A percentile compares a stretch with the other conserved stretches of the same genome.
phyloP scores from a whole-genome alignment of 2,888 invertebrate species.

The Sycophila texana region DNA sequence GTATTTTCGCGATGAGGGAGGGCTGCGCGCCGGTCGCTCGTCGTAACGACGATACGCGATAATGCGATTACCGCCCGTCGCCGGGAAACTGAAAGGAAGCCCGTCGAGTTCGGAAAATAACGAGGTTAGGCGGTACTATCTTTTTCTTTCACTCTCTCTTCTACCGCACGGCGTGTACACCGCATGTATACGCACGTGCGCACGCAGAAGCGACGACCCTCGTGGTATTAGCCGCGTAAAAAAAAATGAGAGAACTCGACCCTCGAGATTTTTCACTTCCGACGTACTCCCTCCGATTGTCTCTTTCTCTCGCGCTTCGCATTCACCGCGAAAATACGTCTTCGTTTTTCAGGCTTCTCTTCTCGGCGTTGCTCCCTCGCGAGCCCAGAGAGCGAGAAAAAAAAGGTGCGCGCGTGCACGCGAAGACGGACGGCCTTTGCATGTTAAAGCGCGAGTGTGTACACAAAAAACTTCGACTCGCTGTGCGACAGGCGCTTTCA shows the following conservation, averaged over 20 bases:
- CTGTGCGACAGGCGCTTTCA: constrained; percentile 19
- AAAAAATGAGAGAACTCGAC: background rate
- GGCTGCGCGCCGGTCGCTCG: constrained; percentile 11
- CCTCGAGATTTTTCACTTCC: constrained; percentile 39
- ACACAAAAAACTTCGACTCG: constrained; percentile 20
- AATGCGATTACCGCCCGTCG: constrained; percentile 56
- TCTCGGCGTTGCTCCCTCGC: background rate
- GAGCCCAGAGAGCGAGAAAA: background rate
- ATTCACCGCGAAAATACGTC: constrained; percentile 27
- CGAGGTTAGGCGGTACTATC: constrained; percentile 56
- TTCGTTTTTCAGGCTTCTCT: constrained; percentile 29
- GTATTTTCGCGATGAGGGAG: constrained; percentile 17
- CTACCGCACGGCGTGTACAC: background rate
- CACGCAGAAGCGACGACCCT: no score
- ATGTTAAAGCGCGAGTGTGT: constrained; percentile 44
- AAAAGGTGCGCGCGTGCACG: constrained; percentile 33
- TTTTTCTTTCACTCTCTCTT: constrained; percentile 5
- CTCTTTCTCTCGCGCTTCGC: constrained; percentile 2
- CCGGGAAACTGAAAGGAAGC: constrained; percentile 56
- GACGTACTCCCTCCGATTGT: constrained; percentile 13
- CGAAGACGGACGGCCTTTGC: constrained; percentile 45
- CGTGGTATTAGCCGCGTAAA: background rate
- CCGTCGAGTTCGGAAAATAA: constrained; percentile 57
- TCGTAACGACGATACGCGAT: constrained; percentile 56
- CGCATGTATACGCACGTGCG: background rate